Conservation (phyloP, 1,140 invertebrate species). For the Choristoneura fumiferana region DNA sequence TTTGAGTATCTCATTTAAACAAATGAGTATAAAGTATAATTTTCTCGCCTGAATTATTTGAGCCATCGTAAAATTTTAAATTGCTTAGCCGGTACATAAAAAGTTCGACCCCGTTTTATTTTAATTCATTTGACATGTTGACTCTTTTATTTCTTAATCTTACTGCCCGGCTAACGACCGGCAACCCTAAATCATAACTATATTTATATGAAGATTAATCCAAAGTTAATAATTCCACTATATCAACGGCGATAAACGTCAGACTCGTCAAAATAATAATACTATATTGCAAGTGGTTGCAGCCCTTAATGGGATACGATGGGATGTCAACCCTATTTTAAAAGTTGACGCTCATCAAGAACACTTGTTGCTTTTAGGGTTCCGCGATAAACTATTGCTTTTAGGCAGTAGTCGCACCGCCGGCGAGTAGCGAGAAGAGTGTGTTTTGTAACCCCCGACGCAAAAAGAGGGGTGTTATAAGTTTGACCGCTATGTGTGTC, state of each 20-base stretch:
- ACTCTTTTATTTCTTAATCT: slow-evolving; percentile 1
- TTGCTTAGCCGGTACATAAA: neutral
- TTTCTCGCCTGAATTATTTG: too few relatives aligned
- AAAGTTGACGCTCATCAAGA: neutral
- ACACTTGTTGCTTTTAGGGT: slow-evolving; percentile 10
- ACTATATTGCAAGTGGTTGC: neutral
- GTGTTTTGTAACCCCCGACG: too few relatives aligned
- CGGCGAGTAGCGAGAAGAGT: too few relatives aligned
- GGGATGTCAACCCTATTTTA: slow-evolving; percentile 10
- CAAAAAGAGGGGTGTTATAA: too few relatives aligned
- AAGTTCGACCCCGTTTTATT: neutral
- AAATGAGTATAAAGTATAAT: too few relatives aligned
- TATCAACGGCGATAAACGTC: neutral
- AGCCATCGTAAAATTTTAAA: too few relatives aligned
- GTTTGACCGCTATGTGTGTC: too few relatives aligned
- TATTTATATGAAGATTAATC: slow-evolving; percentile 16
- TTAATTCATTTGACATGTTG: neutral
- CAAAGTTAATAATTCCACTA: slow-evolving; percentile 12
- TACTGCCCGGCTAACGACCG: neutral
- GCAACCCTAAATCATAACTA: slow-evolving; percentile 3
- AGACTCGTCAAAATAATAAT: slow-evolving; percentile 17
- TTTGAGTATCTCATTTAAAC: too few relatives aligned
- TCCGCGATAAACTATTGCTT: too few relatives aligned
- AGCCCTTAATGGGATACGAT: too few relatives aligned
- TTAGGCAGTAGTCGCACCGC: too few relatives aligned